A percentile compares a stretch with the other conserved stretches of the same genome.
Evolutionary conservation across 2,797 vertebrate genomes (phyloP).

Genomic region (Chelmon rostratus): DNA sequence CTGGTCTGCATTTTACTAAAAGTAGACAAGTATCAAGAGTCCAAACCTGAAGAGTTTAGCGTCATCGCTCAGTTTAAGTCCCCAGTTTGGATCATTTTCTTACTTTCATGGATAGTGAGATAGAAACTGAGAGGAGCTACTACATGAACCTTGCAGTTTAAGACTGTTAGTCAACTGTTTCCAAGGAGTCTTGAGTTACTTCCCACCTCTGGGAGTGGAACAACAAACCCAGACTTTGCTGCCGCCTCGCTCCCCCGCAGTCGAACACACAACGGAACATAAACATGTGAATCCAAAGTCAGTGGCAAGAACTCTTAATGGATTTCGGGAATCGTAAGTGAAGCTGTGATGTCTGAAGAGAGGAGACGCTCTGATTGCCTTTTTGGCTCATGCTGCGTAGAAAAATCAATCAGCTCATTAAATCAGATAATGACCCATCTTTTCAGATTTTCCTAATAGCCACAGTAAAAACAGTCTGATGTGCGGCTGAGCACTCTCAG

Average conservation of each 20-base stretch:
- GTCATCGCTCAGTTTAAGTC: background rate
- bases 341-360: background rate
- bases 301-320: background rate
- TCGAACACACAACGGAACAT: background rate
- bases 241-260: background rate
- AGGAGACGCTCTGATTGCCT: background rate
- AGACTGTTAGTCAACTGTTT: no score
- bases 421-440: background rate
- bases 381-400: background rate
- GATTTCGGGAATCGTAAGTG: background rate
- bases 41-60: background rate
- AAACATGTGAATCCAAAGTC: background rate
- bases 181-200: background rate
- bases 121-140: no score
- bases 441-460: background rate
- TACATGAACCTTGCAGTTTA: no score
- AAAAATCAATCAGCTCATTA: slow-evolving; percentile 35
- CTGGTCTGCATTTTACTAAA: background rate
- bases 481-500: background rate
- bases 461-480: background rate
- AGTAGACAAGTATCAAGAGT: background rate
- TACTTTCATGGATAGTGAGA: no score
- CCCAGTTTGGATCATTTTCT: background rate
- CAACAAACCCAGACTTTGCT: background rate
- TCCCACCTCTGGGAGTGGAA: background rate